These are phyloP conservation scores for Mastacembelus armatus DNA, from an alignment of 2,797 vertebrate species.

Conservation along the genomic window DNA sequence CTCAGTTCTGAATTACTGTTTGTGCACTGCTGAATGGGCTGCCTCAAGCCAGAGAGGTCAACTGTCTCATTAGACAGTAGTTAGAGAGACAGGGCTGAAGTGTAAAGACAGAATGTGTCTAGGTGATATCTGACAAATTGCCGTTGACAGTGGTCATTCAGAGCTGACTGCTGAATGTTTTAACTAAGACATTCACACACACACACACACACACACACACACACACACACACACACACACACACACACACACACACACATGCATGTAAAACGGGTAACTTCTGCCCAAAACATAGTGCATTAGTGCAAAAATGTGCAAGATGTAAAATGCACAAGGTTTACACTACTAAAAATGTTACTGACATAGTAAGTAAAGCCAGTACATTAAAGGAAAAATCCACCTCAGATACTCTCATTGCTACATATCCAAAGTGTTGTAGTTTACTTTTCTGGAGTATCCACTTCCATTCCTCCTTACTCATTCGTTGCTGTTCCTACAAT, in stretches of 20 bases:
- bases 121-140: constrained; percentile 42
- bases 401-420: constrained; percentile 1
- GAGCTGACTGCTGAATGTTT: constrained; percentile 14
- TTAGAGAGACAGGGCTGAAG: constrained; percentile 30
- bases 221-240: neutral
- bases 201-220: neutral
- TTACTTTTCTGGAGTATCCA: constrained; percentile 8
- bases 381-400: neutral
- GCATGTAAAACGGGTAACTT: neutral
- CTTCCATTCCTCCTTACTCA: constrained; percentile 12
- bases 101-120: constrained; percentile 15
- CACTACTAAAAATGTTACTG: neutral
- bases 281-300: no score
- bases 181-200: neutral
- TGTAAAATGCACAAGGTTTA: constrained; percentile 3
- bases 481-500: constrained; percentile 21
- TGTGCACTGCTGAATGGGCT: constrained; percentile 39
- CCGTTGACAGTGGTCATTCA: constrained; percentile 16
- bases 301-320: no score
- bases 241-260: neutral
- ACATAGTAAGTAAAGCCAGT: constrained; percentile 16
- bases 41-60: constrained; percentile 51
- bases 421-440: neutral
- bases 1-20: constrained; percentile 49
- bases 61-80: constrained; percentile 56